phyloP scores from a whole-genome alignment of 2,888 invertebrate genomes.

The Troides oblongomaculatus region DNA sequence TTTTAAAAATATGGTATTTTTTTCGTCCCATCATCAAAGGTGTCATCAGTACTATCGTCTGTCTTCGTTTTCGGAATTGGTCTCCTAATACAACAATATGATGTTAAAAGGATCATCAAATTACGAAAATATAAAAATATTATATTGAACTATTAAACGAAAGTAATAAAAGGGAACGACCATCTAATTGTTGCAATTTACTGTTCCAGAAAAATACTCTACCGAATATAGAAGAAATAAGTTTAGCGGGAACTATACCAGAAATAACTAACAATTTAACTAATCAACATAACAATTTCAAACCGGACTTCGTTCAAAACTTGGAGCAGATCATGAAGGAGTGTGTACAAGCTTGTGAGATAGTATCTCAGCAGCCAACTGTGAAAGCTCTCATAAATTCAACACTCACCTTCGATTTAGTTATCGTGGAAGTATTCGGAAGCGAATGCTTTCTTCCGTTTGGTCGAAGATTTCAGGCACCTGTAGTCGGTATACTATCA shows the following conservation, averaged over 20 bases:
- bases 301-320: conserved; percentile 63
- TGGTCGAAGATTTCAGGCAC: conserved; percentile 74
- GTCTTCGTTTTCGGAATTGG: no score
- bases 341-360: conserved; percentile 69
- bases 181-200: background rate
- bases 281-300: conserved; percentile 52
- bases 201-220: conserved; percentile 67
- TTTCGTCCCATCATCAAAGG: no score
- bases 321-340: conserved; percentile 72
- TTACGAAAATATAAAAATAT: no score
- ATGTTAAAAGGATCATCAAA: no score
- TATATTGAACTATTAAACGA: no score
- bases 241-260: conserved; percentile 70
- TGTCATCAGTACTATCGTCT: no score
- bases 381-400: conserved; percentile 63
- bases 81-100: no score
- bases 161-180: no score
- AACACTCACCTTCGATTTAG: conserved; percentile 58
- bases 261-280: conserved; percentile 71
- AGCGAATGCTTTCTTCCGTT: conserved; percentile 80
- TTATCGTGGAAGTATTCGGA: conserved; percentile 77
- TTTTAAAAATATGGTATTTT: no score
- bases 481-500: conserved; percentile 75
- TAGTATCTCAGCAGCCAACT: conserved; percentile 61
- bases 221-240: conserved; percentile 68